Evolutionary conservation across 2,888 invertebrate species (phyloP).

Genomic region (Thelaira solivaga): DNA sequence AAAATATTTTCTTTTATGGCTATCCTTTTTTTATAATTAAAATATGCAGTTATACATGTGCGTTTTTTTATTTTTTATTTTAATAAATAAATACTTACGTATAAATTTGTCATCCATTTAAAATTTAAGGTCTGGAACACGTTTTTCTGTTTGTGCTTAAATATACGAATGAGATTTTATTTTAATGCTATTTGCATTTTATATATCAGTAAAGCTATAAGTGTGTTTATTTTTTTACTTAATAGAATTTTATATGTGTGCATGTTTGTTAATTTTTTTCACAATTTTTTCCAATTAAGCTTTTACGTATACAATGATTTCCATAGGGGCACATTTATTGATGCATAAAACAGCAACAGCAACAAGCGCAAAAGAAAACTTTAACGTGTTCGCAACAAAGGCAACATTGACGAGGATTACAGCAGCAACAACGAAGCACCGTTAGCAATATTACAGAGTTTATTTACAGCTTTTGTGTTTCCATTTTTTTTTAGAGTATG

Average conservation of each 20-base stretch:
- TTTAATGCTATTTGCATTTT: conserved; percentile 34
- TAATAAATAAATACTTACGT: conserved; percentile 13
- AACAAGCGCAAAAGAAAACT: conserved; percentile 20
- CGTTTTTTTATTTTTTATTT: too few relatives aligned
- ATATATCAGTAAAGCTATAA: conserved; percentile 28
- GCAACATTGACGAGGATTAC: not conserved
- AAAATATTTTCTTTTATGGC: not conserved
- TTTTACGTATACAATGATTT: conserved; percentile 57
- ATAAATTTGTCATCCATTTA: conserved; percentile 23
- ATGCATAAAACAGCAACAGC: conserved; percentile 40
- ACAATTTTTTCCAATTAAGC: conserved; percentile 59
- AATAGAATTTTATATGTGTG: conserved; percentile 18
- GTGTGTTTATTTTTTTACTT: not conserved
- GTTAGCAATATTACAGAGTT: conserved; percentile 6
- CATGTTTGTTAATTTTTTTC: conserved; percentile 30
- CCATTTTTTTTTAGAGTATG: conserved; percentile 1
- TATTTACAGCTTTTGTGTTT: not conserved
- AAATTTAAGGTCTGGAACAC: not conserved
- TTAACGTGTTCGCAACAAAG: conserved; percentile 1
- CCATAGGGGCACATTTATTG: conserved; percentile 60
- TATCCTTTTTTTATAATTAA: not conserved
- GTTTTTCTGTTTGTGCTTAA: conserved; percentile 6
- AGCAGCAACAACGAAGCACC: conserved; percentile 7
- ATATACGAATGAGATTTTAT: conserved; percentile 30
- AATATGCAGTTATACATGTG: too few relatives aligned